Evolutionary conservation across 1,140 invertebrate genomes (phyloP), one percentile per base, ranked within the genome.

Genomic region (Drosophila ficusphila): DNA sequence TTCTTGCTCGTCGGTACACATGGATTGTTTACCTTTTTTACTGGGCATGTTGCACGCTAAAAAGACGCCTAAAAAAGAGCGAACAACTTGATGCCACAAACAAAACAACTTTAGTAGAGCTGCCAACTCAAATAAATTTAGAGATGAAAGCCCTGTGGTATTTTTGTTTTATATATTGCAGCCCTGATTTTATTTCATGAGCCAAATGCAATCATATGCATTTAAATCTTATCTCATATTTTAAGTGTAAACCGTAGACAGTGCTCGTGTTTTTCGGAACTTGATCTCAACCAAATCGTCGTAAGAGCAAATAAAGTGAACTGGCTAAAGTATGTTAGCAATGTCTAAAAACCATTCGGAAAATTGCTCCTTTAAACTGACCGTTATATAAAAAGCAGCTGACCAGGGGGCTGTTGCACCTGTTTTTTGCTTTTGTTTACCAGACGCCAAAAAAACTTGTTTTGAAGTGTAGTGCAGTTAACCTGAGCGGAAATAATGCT

Each of bases 401-500:
- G 60, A 39, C 36, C 60, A 34, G 11, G 34, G 29, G 54, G 47
- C 27, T 46, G 31, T 73, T 54, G 39, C 69, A 72, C 52, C 47
- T 72, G 69, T 71, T 71, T 70, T 25, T 48, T 54, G 47, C 49
- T 65, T 65, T 25, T 25, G 7, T 16, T 29, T 21, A 31, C 38
- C 19, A 46, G 27, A 29, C 41, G 25, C 29, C 36, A 21, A 72
- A 71, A 18, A 46, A 71, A 71, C 68, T 19, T 31, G 68, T 71
- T 71, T 71, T 18, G 29, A 12, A 36, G 27, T 31, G 14, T 60
- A 65, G 39, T 85, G 60, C 54, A 75, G 56, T 54, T 76, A 21
- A 58, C 38, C 61, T 67, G 54, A 79, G 76, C 81, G 79, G 79
- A 83, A 83, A 76, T 85, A 79, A 68, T 74, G 64, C 27, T 33